Base-by-base conservation (phyloP, 2,113 vertebrate genomes). In the Polypterus senegalus region DNA sequence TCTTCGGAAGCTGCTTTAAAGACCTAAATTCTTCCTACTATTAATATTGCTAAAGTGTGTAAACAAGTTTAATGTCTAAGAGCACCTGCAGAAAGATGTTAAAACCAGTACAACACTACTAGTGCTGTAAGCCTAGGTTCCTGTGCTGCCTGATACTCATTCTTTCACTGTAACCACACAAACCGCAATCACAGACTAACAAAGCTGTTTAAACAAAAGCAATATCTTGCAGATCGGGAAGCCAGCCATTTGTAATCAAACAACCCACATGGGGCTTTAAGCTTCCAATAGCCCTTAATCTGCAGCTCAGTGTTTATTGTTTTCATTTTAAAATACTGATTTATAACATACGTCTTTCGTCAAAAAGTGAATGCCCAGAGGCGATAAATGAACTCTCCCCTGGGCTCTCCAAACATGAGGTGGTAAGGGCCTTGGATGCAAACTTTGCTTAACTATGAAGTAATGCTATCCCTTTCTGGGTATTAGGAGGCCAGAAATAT, bases 401-500 rank as follows among this genome's bases (percentile, higher is more conserved):
- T 61, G 71, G 59, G 64, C 66, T 69, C 66, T 67, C 51, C 52
- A 11, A 60, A 11, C 56, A 49, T 51, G 47, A 9, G 48, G 53
- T 45, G 61, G 51, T 47, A 27, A 27, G 52, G 48, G 48, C 46
- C 45, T 46, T 61, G 61, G 55, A 57, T 53, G 49, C 46, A 56
- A 62, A 53, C 63, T 61, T n/a, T 46, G 60, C 48, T 9, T 45
- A 57, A 47, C 57, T 62, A 49, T 27, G 8, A 52, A 76, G 74
- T 71, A 78, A 79, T 71, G 63, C 58, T 76, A 76, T 73, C 58
- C 72, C 70, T 70, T 52, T 69, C 69, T 74, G 70, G 66, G 67
- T 65, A 63, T 60, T 55, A 61, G 70, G 61, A 54, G 65, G 66
- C 74, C 72, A 77, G 62, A 68, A 71, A 71, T 68, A 69, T 74